Base-by-base conservation (phyloP, 1,140 invertebrate genomes). In the Leptonema lineaticorne region DNA sequence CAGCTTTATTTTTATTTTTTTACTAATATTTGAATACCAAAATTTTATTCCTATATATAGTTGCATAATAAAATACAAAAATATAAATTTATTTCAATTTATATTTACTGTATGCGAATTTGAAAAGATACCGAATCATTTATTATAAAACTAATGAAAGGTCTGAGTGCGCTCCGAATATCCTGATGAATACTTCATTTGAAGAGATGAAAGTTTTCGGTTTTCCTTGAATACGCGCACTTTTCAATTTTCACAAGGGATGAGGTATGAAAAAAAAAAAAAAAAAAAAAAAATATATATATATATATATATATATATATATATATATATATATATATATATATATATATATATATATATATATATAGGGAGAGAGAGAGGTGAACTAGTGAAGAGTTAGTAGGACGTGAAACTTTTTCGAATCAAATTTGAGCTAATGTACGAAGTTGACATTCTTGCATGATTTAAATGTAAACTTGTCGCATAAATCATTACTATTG, bases 111-210 rank as follows among this genome's bases (percentile, higher is more conserved):
- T n/a, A n/a, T n/a, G n/a, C n/a, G n/a, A n/a, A n/a, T n/a, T n/a
- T n/a, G n/a, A n/a, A n/a, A n/a, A n/a, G n/a, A n/a, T n/a, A n/a
- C n/a, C n/a, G n/a, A n/a, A n/a, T n/a, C n/a, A n/a, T n/a, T 53
- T 53, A n/a, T 53, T 8, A 7, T 24, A 59, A 59, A 14, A 22
- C 33, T 29, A 30, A 59, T 33, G 16, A 30, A 59, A 30, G 57
- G 20, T 18, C 20, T 29, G 26, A 14, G 27, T 28, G 53, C 18
- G n/a, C 53, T 30, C 5, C 7, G 2, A 20, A 16, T 16, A 59
- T 59, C n/a, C 57, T 24, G 11, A 4, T 59, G 57, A 59, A 59
- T 59, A 33, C 28, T 59, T 59, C 57, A 59, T 59, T 59, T 59
- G 22, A 33, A 20, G 28, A 33, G 57, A 14, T 11, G 7, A 59